Percentiles rank a stretch among this genome's conserved stretches.
Evolutionary conservation across 2,888 invertebrate species (phyloP).

Genomic region (Tachina fera): DNA sequence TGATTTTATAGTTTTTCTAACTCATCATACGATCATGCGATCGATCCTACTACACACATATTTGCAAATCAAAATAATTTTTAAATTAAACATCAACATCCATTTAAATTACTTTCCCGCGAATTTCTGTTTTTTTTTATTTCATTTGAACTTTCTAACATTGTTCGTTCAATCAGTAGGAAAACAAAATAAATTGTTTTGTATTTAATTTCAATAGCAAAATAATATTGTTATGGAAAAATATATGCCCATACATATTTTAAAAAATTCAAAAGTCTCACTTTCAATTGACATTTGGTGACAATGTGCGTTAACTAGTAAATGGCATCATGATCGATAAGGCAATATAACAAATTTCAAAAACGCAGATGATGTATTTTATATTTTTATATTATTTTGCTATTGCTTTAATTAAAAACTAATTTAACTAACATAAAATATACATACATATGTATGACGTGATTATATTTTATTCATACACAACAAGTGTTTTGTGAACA

Average conservation of each 20-base stretch:
- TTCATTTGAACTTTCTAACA: not conserved
- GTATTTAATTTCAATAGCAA: slow-evolving; percentile 57
- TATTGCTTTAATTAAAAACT: slow-evolving; percentile 41
- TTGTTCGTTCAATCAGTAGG: slow-evolving; percentile 21
- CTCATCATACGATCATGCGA: not conserved
- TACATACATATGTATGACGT: not conserved
- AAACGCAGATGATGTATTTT: not conserved
- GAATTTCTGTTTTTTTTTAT: not conserved
- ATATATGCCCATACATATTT: not conserved
- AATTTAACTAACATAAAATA: slow-evolving; percentile 23
- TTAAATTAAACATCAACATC: slow-evolving; percentile 8
- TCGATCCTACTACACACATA: not conserved
- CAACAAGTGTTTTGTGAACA: not conserved
- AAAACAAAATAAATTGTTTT: slow-evolving; percentile 41
- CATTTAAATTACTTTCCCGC: slow-evolving; percentile 19
- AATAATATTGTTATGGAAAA: slow-evolving; percentile 29
- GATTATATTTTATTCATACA: not conserved
- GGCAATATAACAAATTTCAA: not conserved
- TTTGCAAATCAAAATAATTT: slow-evolving; percentile 11
- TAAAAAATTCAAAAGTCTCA: slow-evolving; percentile 3
- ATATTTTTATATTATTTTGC: slow-evolving; percentile 26
- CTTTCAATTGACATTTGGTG: slow-evolving; percentile 17
- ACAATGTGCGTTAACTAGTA: slow-evolving; percentile 32
- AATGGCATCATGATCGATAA: slow-evolving; percentile 6
- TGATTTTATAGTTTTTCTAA: too few species aligned